A percentile compares a stretch with the other conserved stretches of the same genome.
Evolutionary conservation across 2,113 vertebrate species (phyloP).

Genomic region (Cyrtonyx montezumae): DNA sequence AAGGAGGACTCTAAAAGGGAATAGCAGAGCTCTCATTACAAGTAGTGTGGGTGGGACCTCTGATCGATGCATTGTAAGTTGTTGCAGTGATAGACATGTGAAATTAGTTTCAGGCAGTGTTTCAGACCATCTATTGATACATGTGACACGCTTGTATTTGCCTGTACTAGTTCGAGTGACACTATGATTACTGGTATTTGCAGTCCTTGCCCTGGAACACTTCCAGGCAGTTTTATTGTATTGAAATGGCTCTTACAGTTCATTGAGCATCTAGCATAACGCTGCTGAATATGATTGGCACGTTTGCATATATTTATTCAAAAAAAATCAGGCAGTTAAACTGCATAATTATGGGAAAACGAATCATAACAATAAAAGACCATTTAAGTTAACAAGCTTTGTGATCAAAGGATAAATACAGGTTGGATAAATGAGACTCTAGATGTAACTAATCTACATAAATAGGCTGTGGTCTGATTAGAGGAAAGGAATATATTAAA

Average conservation of each 20-base stretch:
- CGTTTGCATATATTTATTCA: constrained; percentile 78
- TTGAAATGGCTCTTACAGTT: constrained; percentile 86
- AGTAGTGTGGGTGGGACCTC: constrained; percentile 22
- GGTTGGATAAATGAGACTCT: constrained; percentile 79
- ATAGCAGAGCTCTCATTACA: background rate
- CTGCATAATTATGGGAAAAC: constrained; percentile 78
- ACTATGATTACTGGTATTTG: constrained; percentile 73
- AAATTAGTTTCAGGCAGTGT: constrained; percentile 49
- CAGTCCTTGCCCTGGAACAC: constrained; percentile 73
- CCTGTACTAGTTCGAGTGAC: constrained; percentile 59
- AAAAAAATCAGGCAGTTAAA: constrained; percentile 74
- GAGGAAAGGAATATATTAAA: constrained; percentile 76
- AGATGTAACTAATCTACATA: constrained; percentile 79
- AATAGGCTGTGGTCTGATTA: constrained; percentile 78
- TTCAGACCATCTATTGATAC: constrained; percentile 52
- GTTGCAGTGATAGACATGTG: background rate
- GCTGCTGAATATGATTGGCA: constrained; percentile 80
- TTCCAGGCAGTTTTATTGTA: constrained; percentile 83
- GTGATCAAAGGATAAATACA: constrained; percentile 84
- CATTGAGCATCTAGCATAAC: constrained; percentile 83
- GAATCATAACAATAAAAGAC: constrained; percentile 82
- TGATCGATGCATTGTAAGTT: background rate
- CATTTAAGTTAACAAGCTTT: constrained; percentile 84
- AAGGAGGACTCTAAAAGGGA: background rate
- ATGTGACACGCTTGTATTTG: constrained; percentile 18